Evolutionary conservation across 2,113 vertebrate species (phyloP), one percentile per base, ranked within the genome.

Genomic region (Edolisoma coerulescens): DNA sequence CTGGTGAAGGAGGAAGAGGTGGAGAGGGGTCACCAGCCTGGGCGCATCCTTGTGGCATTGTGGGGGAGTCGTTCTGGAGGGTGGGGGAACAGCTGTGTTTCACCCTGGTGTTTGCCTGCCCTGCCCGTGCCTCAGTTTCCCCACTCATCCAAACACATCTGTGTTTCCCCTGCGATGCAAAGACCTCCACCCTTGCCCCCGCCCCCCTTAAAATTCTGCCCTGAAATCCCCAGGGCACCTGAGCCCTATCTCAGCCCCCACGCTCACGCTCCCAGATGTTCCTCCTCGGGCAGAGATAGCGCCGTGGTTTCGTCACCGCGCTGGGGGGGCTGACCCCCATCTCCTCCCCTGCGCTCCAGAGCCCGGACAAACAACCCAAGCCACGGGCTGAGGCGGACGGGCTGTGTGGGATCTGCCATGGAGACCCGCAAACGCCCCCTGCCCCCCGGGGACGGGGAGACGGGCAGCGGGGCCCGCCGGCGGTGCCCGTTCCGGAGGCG

Each of bases 301-400:
- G 1, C 69, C 4, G 1, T 7, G 77, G 28, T 87, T 65, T 87
- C 92, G 56, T 96, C 92, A 95, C 81, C 8, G 0, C 2, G 3
- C 47, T 15, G 52, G 6, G 35, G 45, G 73, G 54, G 32, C 44
- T 11, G 69, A 74, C 21, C 74, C 73, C 47, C 50, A 6, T 45
- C 92, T 93, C 88, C 76, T 84, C 63, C 89, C 63, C 37, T 8
- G 28, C 10, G 0, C 68, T 28, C 42, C 82, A 39, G 59, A 3
- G 16, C 74, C 64, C 77, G 57, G 77, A 94, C 28, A 96, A 96
- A 91, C 94, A 95, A 84, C 63, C 27, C 76, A 27, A 3, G 13
- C 18, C 4, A 1, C 4, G 1, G 69, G 33, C 87, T 47, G 87
- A 65, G 60, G 41, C 0, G 2, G 11, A 5, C 0, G 3, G 30